Conservation (phyloP, 2,888 invertebrate species). For the Linyphia triangularis region DNA sequence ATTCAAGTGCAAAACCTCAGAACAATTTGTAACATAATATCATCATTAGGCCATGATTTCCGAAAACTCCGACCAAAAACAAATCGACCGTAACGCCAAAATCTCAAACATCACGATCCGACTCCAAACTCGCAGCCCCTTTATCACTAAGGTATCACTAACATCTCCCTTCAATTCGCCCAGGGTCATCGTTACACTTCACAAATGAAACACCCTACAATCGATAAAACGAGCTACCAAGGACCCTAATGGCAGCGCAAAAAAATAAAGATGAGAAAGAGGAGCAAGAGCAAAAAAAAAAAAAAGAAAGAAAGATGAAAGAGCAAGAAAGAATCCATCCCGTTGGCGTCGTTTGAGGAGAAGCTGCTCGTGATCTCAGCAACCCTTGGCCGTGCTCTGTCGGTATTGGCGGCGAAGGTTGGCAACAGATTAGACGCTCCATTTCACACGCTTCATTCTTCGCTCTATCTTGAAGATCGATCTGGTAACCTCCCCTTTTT, state of each 20-base stretch:
- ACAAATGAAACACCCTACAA: neutral
- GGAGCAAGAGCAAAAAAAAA: neutral
- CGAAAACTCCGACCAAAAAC: no score
- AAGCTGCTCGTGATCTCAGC: conserved; percentile 18
- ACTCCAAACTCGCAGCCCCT: neutral
- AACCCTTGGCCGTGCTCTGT: conserved; percentile 40
- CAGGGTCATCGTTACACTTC: neutral
- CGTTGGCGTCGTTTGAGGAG: conserved; percentile 28
- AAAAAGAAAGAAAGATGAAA: neutral
- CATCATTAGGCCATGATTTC: no score
- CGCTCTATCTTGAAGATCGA: conserved; percentile 12
- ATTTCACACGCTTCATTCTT: conserved; percentile 59
- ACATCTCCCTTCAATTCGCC: neutral
- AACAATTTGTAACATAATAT: no score
- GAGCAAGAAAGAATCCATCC: neutral
- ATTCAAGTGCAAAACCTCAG: no score
- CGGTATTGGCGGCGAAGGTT: conserved; percentile 69
- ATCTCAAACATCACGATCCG: neutral
- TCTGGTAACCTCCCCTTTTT: conserved; percentile 9
- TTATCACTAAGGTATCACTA: neutral
- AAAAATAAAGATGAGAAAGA: no score
- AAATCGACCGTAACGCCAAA: no score
- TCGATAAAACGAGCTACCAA: neutral
- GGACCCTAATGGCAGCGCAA: no score
- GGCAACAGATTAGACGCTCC: conserved; percentile 74